These are phyloP conservation scores for Plagodis pulveraria DNA, from an alignment of 2,888 invertebrate genomes.

Conservation along the genomic window DNA sequence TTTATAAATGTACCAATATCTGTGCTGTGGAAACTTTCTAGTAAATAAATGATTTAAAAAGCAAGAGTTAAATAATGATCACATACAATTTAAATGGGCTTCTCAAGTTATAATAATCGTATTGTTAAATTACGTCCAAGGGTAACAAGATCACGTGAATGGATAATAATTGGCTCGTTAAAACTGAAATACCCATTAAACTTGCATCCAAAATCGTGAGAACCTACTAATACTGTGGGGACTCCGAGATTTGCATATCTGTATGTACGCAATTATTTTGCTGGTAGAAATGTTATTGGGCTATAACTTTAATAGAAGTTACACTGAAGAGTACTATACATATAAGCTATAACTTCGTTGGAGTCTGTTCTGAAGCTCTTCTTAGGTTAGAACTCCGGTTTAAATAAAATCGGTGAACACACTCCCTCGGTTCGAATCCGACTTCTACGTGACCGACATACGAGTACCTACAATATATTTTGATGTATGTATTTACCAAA, in stretches of 20 bases:
- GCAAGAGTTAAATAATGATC: not conserved
- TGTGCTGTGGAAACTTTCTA: no score
- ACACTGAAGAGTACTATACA: no score
- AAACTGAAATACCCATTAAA: conserved; percentile 10
- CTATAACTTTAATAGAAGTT: not conserved
- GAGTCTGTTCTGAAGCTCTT: no score
- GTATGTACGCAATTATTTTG: conserved; percentile 10
- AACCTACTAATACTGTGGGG: conserved; percentile 14
- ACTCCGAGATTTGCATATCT: conserved; percentile 10
- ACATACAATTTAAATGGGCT: not conserved
- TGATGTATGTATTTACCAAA: no score
- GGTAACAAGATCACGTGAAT: conserved; percentile 21
- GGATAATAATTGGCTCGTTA: conserved; percentile 28
- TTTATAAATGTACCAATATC: no score
- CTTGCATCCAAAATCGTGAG: conserved; percentile 29
- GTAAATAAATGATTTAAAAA: no score
- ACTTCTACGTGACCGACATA: no score
- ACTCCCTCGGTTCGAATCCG: no score
- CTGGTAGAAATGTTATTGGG: not conserved
- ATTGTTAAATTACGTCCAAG: conserved; percentile 8
- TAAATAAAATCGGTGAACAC: no score
- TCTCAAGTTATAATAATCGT: not conserved
- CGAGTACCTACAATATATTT: no score
- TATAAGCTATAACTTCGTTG: no score
- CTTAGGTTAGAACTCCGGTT: no score